Base-by-base conservation (phyloP, 2,888 invertebrate species). In the Drosophila picticornis region DNA sequence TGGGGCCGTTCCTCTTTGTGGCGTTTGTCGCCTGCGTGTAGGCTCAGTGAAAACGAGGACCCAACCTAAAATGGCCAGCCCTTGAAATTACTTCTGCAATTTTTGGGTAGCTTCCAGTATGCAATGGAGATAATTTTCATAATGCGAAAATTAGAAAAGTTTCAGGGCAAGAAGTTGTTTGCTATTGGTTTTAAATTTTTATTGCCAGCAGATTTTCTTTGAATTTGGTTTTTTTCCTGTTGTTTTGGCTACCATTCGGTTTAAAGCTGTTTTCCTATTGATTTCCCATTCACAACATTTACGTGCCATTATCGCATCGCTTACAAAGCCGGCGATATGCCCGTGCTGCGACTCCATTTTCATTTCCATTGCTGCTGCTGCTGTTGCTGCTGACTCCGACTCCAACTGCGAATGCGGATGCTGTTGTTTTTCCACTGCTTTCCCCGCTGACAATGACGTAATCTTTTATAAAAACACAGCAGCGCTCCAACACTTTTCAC, bases 61-160 rank as follows among this genome's bases (percentile, higher is more conserved):
- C 29, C 57, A 56, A 57, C 19, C 31, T 43, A 64, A 66, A 66
- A 46, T 68, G 61, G 69, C n/a, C 53, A 43, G 55, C 36, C 58
- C 31, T 48, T 40, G 51, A 79, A 80, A 75, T 71, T 68, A 58
- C 75, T 69, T 82, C 69, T 36, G 58, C 40, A 40, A 68, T 70
- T 69, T 80, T 70, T 67, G 48, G 51, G 16, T 46, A 25, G 10
- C 40, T 51, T 27, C 40, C 31, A 31, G 57, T 22, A 51, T 51
- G 25, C 57, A 55, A 51, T 58, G 61, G 67, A 72, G 77, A 88
- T 84, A 73, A 90, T 87, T 88, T 90, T 88, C 89, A 88, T 90
- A 88, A 86, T 86, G 81, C 78, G 77, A 80, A 84, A 91, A 90
- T 91, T 90, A 76, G 75, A 80, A 90, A 91, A 89, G 89, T 91